A percentile compares a stretch with the other conserved stretches of the same genome.
phyloP scores from a whole-genome alignment of 2,797 vertebrate genomes.

The Danio jaintianensis region DNA sequence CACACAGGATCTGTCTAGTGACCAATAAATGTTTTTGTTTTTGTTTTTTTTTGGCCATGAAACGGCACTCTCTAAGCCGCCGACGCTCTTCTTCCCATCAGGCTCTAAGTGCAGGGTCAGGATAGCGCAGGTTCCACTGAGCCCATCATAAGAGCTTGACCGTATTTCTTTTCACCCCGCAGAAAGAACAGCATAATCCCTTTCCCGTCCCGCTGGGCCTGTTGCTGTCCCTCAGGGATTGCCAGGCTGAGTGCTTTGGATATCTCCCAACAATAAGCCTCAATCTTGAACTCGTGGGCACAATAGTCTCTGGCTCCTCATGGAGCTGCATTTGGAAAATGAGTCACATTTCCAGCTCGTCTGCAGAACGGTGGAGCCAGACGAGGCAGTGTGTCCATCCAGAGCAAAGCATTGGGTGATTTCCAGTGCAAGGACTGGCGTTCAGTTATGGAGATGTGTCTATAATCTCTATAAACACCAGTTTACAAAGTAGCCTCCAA shows the following conservation, averaged over 20 bases:
- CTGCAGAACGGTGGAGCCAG: slow-evolving; percentile 62
- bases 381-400: slow-evolving; percentile 62
- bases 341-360: slow-evolving; percentile 61
- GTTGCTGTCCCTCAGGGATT: slow-evolving; percentile 38
- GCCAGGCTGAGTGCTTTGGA: slow-evolving; percentile 43
- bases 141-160: slow-evolving; percentile 38
- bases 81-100: slow-evolving; percentile 18
- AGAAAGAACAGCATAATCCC: slow-evolving; percentile 35
- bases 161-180: slow-evolving; percentile 34
- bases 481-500: not conserved
- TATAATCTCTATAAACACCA: slow-evolving; percentile 35
- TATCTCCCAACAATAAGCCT: slow-evolving; percentile 40
- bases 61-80: slow-evolving; percentile 4
- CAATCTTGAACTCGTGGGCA: slow-evolving; percentile 36
- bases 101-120: slow-evolving; percentile 27
- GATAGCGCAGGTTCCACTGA: not conserved
- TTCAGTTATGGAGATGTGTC: slow-evolving; percentile 62
- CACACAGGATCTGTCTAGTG: not conserved
- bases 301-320: slow-evolving; percentile 47
- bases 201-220: not conserved
- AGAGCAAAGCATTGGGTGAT: slow-evolving; percentile 67
- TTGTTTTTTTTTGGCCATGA: not conserved
- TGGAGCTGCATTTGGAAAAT: slow-evolving; percentile 61
- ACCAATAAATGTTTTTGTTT: not conserved
- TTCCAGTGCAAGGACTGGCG: slow-evolving; percentile 62